Evolutionary conservation across 2,797 vertebrate species (phyloP).

Genomic region (Anisognathus igniventris): DNA sequence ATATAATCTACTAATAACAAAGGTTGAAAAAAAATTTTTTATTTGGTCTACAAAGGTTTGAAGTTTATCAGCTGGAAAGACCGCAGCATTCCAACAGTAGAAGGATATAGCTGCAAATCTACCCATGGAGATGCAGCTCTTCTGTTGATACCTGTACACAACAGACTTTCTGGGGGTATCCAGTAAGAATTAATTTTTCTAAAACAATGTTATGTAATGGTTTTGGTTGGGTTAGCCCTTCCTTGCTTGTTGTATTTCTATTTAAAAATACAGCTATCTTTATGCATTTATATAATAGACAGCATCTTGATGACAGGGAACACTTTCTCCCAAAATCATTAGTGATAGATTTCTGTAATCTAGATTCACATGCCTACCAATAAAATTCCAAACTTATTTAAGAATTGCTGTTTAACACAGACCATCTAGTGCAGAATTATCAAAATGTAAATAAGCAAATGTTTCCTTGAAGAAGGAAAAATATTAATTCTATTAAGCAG

Average conservation of each 20-base stretch:
- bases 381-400: neutral
- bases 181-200: neutral
- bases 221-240: neutral
- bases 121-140: neutral
- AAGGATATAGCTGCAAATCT: neutral
- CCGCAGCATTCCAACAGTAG: neutral
- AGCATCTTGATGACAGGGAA: neutral
- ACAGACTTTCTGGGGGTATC: rapidly evolving
- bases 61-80: neutral
- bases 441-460: neutral
- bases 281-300: neutral
- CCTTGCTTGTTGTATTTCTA: neutral
- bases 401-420: neutral
- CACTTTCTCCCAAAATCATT: neutral
- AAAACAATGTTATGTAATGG: neutral
- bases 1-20: neutral
- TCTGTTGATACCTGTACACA: neutral
- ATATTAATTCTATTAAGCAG: neutral
- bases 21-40: neutral
- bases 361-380: neutral
- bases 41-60: neutral
- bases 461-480: neutral
- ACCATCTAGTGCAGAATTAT: neutral
- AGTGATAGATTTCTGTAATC: neutral
- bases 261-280: neutral